Evolutionary conservation across 2,113 vertebrate genomes (phyloP), one percentile per base, ranked within the genome.

Genomic region (Pseudopodoces humilis): DNA sequence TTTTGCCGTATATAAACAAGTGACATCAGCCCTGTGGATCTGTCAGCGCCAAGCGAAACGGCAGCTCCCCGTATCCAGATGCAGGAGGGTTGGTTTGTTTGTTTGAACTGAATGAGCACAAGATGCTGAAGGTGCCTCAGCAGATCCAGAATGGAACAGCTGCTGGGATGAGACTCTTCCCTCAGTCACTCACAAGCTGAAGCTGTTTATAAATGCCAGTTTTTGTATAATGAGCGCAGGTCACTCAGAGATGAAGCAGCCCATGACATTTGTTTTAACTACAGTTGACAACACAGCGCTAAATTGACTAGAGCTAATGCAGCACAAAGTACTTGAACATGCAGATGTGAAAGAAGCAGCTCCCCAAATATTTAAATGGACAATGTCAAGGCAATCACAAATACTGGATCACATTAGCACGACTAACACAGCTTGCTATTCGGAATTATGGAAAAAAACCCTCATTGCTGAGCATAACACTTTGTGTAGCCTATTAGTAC

Each of bases 331-430:
- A n/a, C 88, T 72, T 28, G 59, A 69, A 84, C 43, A 30, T 18
- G 43, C 83, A 39, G 21, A 63, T 9, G 85, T 70, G 64, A 63
- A 97, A 95, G 90, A 31, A 96, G 85, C 52, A 90, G 76, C 56
- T 91, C 96, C 81, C 94, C 82, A 28, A 96, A 96, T 96, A 97
- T 97, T 97, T 93, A 94, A 96, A 96, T 68, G 37, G 80, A 72
- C 68, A 83, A 39, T 53, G 88, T 83, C 72, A 96, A 78, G 65
- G 79, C 91, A 95, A 78, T 70, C 93, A 92, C 95, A 97, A 97
- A 94, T 65, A 93, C 65, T 83, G 35, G 53, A 94, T 70, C 86
- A 88, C 68, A 96, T 95, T 71, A 96, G 92, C 92, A 94, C 72
- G 80, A 94, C 78, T 97, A 96, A 97, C 82, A 53, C 18, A 55